phyloP scores from a whole-genome alignment of 1,140 invertebrate genomes.

The Liolophura sinensis region DNA sequence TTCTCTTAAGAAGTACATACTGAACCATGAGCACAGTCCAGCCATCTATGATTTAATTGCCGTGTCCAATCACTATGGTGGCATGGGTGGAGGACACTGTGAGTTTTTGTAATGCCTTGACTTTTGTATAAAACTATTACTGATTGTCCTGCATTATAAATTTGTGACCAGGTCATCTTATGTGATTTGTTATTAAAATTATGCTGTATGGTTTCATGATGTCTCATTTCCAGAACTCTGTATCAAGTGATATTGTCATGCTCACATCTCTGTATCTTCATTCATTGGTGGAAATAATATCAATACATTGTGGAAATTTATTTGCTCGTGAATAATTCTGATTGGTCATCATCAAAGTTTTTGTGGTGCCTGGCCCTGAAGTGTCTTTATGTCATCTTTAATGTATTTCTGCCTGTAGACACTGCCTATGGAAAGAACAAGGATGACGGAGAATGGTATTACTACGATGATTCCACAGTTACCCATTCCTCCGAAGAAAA shows the following conservation, averaged over 20 bases:
- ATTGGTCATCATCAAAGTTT: neutral
- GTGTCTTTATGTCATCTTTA: neutral
- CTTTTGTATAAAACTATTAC: slow-evolving; percentile 3
- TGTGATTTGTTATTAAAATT: too few relatives aligned
- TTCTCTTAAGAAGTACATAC: slow-evolving; percentile 61
- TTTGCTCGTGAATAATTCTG: too few relatives aligned
- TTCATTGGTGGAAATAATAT: too few relatives aligned
- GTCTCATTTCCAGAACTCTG: too few relatives aligned
- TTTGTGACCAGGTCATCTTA: too few relatives aligned
- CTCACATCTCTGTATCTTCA: too few relatives aligned
- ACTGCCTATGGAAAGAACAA: slow-evolving; percentile 65
- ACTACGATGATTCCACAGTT: slow-evolving; percentile 67
- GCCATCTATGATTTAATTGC: slow-evolving; percentile 65
- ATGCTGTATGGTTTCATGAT: too few relatives aligned
- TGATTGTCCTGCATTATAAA: too few relatives aligned
- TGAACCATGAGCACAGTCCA: slow-evolving; percentile 55
- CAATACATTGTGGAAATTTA: too few relatives aligned
- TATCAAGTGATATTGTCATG: too few relatives aligned
- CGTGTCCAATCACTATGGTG: slow-evolving; percentile 66
- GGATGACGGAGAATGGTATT: slow-evolving; percentile 62
- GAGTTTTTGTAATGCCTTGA: slow-evolving; percentile 39
- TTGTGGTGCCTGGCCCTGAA: neutral
- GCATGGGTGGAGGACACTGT: slow-evolving; percentile 66
- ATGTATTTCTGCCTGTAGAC: slow-evolving; percentile 48
- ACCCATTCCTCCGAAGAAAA: slow-evolving; percentile 41